Base-by-base conservation (phyloP, 2,888 invertebrate species). In the Agrotis segetum region DNA sequence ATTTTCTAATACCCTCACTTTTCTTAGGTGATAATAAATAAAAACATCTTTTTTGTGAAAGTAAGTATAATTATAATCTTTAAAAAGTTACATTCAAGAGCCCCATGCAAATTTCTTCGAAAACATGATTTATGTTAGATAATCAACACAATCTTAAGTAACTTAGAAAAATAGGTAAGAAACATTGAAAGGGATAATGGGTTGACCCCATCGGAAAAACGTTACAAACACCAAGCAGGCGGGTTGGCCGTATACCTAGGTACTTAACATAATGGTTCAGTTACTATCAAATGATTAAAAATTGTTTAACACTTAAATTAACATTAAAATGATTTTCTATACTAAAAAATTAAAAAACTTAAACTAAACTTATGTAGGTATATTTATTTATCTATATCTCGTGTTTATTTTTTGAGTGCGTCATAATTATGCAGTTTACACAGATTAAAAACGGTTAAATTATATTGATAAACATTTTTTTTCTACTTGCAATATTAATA, bases 11-110 rank as follows among this genome's bases (percentile, higher is more conserved):
- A 5, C 7, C 34, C 34, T 34, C 9, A 34, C 34, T 34, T 34
- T 34, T 40, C 11, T 40, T 40, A 40, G 40, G 40, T 40, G 9
- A 9, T 0, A 49, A 9, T 0, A 49, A 53, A 44, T 14, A 46
- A 19, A 74, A 56, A 46, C n/a, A 0, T 16, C 9, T 2, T 44
- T 1, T 16, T 40, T 11, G 40, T 1, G 40, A 40, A 40, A 24
- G 21, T 24, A 24, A 19, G 19, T 61, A 63, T n/a, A n/a, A n/a
- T 24, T 34, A 49, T 34, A 71, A 65, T 71, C 46, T 71, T 67
- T 67, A 72, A 58, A 64, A 52, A 52, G 13, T 56, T 34, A 61
- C 34, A 34, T 67, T 67, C 79, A 62, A 58, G 50, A 61, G 29
- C 21, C 61, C 61, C 29, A 67, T 62, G 61, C 67, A 44, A 50